Evolutionary conservation across 64 coral and sea anemone species (phyloP).

Genomic region (Acropora yongei): DNA sequence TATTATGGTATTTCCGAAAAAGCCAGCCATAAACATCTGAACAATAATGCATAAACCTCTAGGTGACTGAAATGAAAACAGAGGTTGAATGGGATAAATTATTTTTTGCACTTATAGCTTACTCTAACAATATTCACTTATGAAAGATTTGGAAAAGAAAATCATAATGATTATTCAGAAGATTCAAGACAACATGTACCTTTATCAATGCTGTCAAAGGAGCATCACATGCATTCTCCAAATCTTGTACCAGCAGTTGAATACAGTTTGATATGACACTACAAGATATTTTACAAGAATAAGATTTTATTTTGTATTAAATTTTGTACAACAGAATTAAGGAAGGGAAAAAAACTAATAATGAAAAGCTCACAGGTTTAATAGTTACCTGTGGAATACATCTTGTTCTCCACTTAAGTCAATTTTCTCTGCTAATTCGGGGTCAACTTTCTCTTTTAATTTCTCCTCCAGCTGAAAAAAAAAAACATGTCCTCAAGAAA

Average conservation of each 20-base stretch:
- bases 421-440: conserved; percentile 94
- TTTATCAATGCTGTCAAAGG: conserved; percentile 97
- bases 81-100: too few relatives aligned
- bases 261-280: conserved; percentile 99
- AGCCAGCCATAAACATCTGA: too few relatives aligned
- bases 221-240: conserved; percentile 97
- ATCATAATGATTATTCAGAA: too few relatives aligned
- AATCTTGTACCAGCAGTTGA: conserved; percentile 94
- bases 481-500: not conserved
- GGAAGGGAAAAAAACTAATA: not conserved
- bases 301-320: too few relatives aligned
- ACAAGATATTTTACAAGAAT: not conserved
- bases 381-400: conserved; percentile 90
- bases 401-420: conserved; percentile 93
- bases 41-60: too few relatives aligned
- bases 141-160: too few relatives aligned
- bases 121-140: too few relatives aligned
- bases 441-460: conserved; percentile 96
- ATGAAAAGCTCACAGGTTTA: not conserved
- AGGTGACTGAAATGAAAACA: too few relatives aligned
- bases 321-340: too few relatives aligned
- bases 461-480: conserved; percentile 89
- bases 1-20: too few relatives aligned
- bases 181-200: conserved; percentile 34
- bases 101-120: too few relatives aligned